A percentile compares a stretch with the other conserved stretches of the same genome.
phyloP scores from a whole-genome alignment of 2,113 vertebrate genomes.

The Alectura lathami region DNA sequence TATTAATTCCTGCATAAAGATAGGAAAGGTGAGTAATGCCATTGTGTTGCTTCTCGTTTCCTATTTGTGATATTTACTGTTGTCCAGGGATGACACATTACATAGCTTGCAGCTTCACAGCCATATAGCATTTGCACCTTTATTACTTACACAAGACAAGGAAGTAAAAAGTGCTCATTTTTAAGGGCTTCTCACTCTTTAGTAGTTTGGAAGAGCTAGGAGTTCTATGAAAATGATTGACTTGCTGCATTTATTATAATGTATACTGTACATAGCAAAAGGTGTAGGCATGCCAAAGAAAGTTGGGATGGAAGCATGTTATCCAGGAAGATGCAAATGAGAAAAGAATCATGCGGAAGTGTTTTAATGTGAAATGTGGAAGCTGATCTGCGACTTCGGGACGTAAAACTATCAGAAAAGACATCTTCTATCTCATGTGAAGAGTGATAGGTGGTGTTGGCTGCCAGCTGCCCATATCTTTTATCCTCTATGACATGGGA shows the following conservation, averaged over 20 bases:
- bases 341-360: not conserved
- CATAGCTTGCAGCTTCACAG: not conserved
- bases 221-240: not conserved
- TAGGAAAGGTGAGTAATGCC: constrained; percentile 89
- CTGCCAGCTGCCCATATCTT: not conserved
- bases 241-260: not conserved
- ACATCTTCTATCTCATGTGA: not conserved
- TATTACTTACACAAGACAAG: not conserved
- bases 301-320: not conserved
- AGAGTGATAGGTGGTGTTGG: not conserved
- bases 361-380: not conserved
- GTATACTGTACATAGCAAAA: not conserved
- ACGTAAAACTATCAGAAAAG: not conserved
- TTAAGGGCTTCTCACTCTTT: not conserved
- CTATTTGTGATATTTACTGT: not conserved
- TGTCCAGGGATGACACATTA: not conserved
- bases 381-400: not conserved
- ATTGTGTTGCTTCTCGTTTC: not conserved
- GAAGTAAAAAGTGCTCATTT: not conserved
- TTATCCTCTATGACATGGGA: not conserved
- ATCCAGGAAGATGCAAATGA: not conserved
- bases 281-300: not conserved
- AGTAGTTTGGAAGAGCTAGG: not conserved
- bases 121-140: not conserved
- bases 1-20: constrained; percentile 93